Base-by-base conservation (phyloP, 2,888 invertebrate species). In the Tiliacea citrago region DNA sequence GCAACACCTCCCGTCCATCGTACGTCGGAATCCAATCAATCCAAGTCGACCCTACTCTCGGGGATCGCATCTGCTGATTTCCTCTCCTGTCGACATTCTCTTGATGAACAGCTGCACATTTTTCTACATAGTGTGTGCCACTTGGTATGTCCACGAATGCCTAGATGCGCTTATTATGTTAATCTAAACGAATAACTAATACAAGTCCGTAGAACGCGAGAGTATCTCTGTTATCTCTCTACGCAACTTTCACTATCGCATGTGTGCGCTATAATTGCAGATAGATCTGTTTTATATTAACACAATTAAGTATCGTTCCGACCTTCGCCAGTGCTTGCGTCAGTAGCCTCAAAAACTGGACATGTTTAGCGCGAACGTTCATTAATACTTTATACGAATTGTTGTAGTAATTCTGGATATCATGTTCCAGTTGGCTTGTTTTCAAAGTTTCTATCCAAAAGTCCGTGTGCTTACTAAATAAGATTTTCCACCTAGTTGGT, bases 231-330 rank as follows among this genome's bases (percentile, higher is more conserved):
- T 84, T 89, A 86, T 89, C 81, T 82, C 24, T 73, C 24, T 73
- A 75, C 74, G 75, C 70, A 80, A 87, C 86, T 90, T 90, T 90
- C 89, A 83, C 88, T 89, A 76, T 86, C 82, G 77, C 75, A 77
- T 79, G 73, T 73, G 45, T 77, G 75, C 51, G 24, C 60, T 80
- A 57, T 82, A 79, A 77, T 77, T 77, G 57, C 69, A 83, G 47
- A 73, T 73, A 72, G 53, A 77, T 80, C 77, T 83, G 77, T 79
- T 77, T 74, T 77, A 86, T 73, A 86, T 86, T 83, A 84, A 79
- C 72, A 65, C 85, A 58, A 60, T 84, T 77, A 76, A 76, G 65
- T 68, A 84, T 79, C 49, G 79, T 49, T 55, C 42, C 51, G 86
- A 86, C 84, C 83, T 86, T 83, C 74, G n/a, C 45, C 35, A 21